These are phyloP conservation scores for Agrotis clavis DNA, from an alignment of 2,888 invertebrate genomes.

Conservation along the genomic window DNA sequence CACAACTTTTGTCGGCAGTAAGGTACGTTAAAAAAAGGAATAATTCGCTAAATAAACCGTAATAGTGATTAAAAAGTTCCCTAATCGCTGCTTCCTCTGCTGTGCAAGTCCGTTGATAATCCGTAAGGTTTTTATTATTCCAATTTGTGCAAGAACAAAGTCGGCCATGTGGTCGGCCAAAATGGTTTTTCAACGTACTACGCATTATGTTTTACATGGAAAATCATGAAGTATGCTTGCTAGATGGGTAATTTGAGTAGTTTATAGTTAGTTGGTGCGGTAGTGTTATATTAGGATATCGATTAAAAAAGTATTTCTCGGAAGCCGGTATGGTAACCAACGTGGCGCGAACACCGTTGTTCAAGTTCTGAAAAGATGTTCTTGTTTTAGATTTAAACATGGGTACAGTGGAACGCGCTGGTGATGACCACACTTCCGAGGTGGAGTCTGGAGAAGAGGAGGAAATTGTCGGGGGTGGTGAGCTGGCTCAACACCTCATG, in stretches of 20 bases:
- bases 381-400: constrained; percentile 88
- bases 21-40: constrained; percentile 83
- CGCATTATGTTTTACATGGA: constrained; percentile 86
- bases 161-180: constrained; percentile 87
- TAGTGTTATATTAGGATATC: constrained; percentile 45
- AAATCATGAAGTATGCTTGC: constrained; percentile 64
- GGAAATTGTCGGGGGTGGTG: constrained; percentile 90
- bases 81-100: constrained; percentile 48
- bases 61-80: constrained; percentile 61
- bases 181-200: constrained; percentile 82
- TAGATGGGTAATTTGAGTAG: constrained; percentile 41
- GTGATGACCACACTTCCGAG: constrained; percentile 92
- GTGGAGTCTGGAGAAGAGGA: constrained; percentile 93
- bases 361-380: constrained; percentile 62
- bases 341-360: constrained; percentile 82
- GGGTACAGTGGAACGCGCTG: constrained; percentile 93
- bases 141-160: constrained; percentile 62
- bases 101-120: constrained; percentile 53
- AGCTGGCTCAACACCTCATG: constrained; percentile 85
- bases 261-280: constrained; percentile 49
- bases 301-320: constrained; percentile 56
- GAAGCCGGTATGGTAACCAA: constrained; percentile 80
- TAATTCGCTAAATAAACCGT: constrained; percentile 68
- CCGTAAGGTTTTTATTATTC: constrained; percentile 61
- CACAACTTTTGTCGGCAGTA: constrained; percentile 84